These are phyloP conservation scores for Drosophila sp. DNA, from an alignment of 1,140 invertebrate genomes.

Conservation along the genomic window DNA sequence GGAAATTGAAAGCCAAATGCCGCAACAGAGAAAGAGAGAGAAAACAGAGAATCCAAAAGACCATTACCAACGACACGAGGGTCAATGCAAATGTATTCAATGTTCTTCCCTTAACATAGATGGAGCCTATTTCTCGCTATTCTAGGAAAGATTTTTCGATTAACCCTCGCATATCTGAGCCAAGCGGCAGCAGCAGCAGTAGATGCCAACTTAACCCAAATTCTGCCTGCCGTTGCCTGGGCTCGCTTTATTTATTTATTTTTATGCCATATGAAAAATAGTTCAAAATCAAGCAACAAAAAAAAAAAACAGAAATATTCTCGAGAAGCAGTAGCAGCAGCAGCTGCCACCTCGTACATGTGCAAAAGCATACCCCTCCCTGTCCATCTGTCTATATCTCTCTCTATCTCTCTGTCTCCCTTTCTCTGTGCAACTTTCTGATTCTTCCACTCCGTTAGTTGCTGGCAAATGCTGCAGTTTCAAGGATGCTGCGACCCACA, in stretches of 20 bases:
- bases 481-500: constrained; percentile 76
- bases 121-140: neutral
- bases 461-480: constrained; percentile 65
- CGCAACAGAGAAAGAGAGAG: constrained; percentile 15
- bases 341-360: constrained; percentile 68
- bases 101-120: neutral
- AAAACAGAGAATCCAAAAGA: constrained; percentile 33
- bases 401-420: neutral
- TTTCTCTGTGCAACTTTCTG: constrained; percentile 7
- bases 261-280: constrained; percentile 73
- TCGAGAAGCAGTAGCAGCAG: constrained; percentile 46
- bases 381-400: neutral
- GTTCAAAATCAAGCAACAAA: constrained; percentile 69
- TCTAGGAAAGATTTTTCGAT: neutral
- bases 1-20: constrained; percentile 46
- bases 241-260: constrained; percentile 71
- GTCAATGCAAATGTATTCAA: neutral
- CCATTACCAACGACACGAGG: neutral
- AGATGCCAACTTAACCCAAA: constrained; percentile 65
- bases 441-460: constrained; percentile 46
- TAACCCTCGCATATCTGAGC: constrained; percentile 50
- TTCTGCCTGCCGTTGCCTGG: constrained; percentile 26
- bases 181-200: constrained; percentile 24
- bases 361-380: constrained; percentile 36
- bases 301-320: constrained; percentile 4